Conservation (phyloP, 1,140 invertebrate genomes). For the Chelonus insularis region DNA sequence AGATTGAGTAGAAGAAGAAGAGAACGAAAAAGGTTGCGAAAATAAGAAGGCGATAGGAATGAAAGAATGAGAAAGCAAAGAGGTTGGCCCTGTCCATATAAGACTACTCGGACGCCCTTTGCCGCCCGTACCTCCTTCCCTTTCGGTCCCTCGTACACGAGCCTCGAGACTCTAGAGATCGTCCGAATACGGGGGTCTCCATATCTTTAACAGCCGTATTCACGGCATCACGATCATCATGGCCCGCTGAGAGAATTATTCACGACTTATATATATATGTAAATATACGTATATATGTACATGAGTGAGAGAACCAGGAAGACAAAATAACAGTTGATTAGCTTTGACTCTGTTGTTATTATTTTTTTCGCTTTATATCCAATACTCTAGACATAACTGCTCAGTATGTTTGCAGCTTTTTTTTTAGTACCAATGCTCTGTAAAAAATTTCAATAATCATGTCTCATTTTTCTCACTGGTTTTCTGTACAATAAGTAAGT, state of each 20-base stretch:
- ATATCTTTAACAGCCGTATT: slow-evolving; percentile 20
- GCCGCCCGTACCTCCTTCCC: slow-evolving; percentile 17
- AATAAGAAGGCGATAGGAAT: slow-evolving; percentile 17
- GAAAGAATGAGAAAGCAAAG: slow-evolving; percentile 3
- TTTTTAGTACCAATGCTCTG: background rate
- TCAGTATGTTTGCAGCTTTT: background rate
- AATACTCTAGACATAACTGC: background rate
- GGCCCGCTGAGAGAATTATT: slow-evolving; percentile 18
- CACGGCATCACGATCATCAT: slow-evolving; percentile 22
- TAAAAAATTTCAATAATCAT: background rate
- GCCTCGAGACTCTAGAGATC: slow-evolving; percentile 2
- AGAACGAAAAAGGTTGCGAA: slow-evolving; percentile 6
- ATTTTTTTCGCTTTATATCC: background rate
- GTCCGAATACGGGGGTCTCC: slow-evolving; percentile 1
- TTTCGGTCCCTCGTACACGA: slow-evolving; percentile 11
- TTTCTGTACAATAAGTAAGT: no score
- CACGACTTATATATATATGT: no score
- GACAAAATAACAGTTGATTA: slow-evolving; percentile 5
- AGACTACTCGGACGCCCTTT: slow-evolving; percentile 24
- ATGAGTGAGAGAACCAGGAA: slow-evolving; percentile 10
- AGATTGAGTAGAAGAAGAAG: background rate
- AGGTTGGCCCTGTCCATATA: slow-evolving; percentile 21
- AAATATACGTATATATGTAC: no score
- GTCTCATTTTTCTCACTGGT: background rate
- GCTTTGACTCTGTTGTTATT: background rate